Percentiles rank a stretch among this genome's conserved stretches.
Conservation (phyloP, 2,797 vertebrate genomes). For the Peromyscus eremicus region DNA sequence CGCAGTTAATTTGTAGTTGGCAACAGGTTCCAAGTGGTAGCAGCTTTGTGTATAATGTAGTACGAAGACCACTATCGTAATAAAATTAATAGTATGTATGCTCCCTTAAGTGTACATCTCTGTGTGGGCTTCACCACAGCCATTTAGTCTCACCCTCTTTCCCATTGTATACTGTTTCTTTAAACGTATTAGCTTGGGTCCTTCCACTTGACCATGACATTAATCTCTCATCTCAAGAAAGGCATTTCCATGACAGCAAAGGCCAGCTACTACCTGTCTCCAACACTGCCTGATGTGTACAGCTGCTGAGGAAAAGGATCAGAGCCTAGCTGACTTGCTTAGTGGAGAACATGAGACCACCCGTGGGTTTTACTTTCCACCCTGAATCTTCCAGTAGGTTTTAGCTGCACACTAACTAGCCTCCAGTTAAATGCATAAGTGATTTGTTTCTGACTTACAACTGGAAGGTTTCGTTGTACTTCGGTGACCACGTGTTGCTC, state of each 20-base stretch:
- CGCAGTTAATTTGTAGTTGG: neutral
- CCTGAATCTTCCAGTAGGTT: neutral
- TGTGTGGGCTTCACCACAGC: neutral
- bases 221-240: neutral
- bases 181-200: neutral
- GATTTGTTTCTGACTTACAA: constrained; percentile 93
- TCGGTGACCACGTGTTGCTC: constrained; percentile 99
- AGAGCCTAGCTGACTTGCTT: neutral
- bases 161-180: neutral
- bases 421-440: neutral
- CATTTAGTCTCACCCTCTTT: neutral
- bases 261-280: neutral
- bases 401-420: neutral
- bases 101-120: neutral
- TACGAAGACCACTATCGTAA: neutral
- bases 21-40: neutral
- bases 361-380: neutral
- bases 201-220: neutral
- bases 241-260: neutral
- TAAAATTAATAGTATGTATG: neutral
- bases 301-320: neutral
- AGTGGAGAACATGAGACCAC: neutral
- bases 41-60: neutral
- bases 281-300: neutral
- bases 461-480: constrained; percentile 99